phyloP scores from a whole-genome alignment of 1,140 invertebrate species.

The Drosophila suzukii region DNA sequence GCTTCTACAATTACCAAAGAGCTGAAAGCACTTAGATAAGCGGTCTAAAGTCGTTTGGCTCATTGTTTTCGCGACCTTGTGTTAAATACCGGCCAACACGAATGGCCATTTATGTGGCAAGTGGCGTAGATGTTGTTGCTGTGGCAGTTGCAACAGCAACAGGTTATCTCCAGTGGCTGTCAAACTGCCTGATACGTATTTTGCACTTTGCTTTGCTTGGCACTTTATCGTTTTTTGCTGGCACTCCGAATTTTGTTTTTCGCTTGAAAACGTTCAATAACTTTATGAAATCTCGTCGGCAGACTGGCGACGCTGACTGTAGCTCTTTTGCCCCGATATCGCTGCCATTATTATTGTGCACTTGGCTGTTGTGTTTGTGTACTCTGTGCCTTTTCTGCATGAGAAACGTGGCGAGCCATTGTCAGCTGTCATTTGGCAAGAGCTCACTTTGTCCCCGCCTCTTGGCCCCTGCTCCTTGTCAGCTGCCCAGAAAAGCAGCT shows the following conservation, averaged over 20 bases:
- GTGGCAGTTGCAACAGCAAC: conserved; percentile 40
- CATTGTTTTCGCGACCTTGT: conserved; percentile 72
- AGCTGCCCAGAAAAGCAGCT: conserved; percentile 41
- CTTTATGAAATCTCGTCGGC: conserved; percentile 49
- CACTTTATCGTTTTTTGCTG: conserved; percentile 41
- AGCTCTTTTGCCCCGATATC: conserved; percentile 30
- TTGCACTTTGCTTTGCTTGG: conserved; percentile 40
- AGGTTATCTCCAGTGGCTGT: conserved; percentile 59
- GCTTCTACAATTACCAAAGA: conserved; percentile 51
- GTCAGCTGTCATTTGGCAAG: conserved; percentile 65
- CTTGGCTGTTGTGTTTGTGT: conserved; percentile 15
- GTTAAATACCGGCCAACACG: conserved; percentile 64
- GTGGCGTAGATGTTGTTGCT: conserved; percentile 1
- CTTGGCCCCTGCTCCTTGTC: conserved; percentile 36
- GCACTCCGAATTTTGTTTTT: conserved; percentile 45
- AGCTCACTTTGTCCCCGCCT: conserved; percentile 11
- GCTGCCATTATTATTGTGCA: conserved; percentile 37
- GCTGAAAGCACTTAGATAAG: conserved; percentile 57
- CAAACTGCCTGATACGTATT: conserved; percentile 40
- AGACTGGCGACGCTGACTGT: conserved; percentile 68
- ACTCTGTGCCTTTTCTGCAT: conserved; percentile 14
- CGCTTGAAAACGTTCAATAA: conserved; percentile 57
- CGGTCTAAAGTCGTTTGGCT: conserved; percentile 53
- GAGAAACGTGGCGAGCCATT: conserved; percentile 36
- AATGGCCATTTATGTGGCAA: conserved; percentile 50